These are phyloP conservation scores for Lithophane ornitopus DNA, from an alignment of 2,888 invertebrate species.

Conservation along the genomic window DNA sequence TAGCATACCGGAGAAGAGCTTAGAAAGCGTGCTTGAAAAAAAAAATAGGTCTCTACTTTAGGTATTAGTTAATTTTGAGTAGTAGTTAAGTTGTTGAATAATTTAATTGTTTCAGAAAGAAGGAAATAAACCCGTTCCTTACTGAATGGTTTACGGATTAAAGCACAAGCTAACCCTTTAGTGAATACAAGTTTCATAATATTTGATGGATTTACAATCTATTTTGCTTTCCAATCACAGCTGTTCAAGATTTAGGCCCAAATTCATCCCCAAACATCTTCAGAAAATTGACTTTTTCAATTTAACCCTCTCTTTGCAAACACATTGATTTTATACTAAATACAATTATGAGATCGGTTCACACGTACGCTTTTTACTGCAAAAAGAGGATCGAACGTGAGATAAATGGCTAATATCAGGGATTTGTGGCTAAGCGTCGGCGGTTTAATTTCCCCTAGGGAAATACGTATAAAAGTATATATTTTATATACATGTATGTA, in stretches of 20 bases:
- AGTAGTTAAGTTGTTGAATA: neutral
- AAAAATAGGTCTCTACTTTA: too few species aligned
- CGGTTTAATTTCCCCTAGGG: slow-evolving; percentile 58
- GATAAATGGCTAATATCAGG: slow-evolving; percentile 65
- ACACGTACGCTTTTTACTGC: slow-evolving; percentile 68
- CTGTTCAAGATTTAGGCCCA: slow-evolving; percentile 13
- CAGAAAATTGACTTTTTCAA: slow-evolving; percentile 55
- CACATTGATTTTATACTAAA: slow-evolving; percentile 58
- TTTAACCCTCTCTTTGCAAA: slow-evolving; percentile 42
- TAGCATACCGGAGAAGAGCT: too few species aligned
- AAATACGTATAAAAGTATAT: slow-evolving; percentile 50
- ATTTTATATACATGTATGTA: slow-evolving; percentile 28
- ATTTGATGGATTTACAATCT: slow-evolving; percentile 4
- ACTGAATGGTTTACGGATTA: neutral
- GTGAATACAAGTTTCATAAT: neutral
- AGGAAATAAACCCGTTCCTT: neutral
- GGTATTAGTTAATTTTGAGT: neutral
- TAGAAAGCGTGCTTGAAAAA: too few species aligned
- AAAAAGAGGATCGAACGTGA: slow-evolving; percentile 66
- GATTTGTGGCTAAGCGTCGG: slow-evolving; percentile 56
- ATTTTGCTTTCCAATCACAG: slow-evolving; percentile 7
- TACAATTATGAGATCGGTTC: slow-evolving; percentile 64
- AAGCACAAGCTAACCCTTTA: neutral
- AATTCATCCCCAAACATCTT: slow-evolving; percentile 1
- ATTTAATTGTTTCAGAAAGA: neutral